Conservation (phyloP, 1,140 invertebrate genomes). For the Oscheius sp. region DNA sequence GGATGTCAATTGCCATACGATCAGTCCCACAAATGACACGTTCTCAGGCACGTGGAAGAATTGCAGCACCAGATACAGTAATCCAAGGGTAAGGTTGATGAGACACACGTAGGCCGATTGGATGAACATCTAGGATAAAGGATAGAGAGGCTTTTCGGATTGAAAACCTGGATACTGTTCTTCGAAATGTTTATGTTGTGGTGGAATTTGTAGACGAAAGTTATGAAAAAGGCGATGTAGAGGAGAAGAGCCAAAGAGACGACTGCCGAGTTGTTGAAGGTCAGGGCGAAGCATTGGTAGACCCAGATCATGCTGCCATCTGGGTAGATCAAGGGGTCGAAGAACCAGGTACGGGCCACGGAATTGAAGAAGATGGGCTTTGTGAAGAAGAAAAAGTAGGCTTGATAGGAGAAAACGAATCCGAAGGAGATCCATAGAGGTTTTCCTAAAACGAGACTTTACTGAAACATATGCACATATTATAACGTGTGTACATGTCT, state of each 20-base stretch:
- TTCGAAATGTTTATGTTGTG: neutral
- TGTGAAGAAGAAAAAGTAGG: constrained; percentile 1
- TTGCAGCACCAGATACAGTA: neutral
- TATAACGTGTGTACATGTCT: neutral
- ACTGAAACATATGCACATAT: neutral
- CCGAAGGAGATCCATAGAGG: neutral
- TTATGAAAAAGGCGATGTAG: neutral
- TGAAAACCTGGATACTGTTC: neutral
- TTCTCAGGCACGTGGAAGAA: constrained; percentile 1
- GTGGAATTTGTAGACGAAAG: neutral
- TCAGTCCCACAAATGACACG: neutral
- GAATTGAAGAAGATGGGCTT: constrained; percentile 12
- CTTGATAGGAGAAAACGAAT: neutral
- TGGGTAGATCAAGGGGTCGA: neutral
- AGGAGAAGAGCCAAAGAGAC: neutral
- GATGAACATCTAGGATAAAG: neutral
- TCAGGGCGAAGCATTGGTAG: neutral
- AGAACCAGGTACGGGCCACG: constrained; percentile 2
- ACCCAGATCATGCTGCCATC: neutral
- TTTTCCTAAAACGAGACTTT: neutral
- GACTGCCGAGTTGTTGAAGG: constrained; percentile 4
- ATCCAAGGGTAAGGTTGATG: neutral
- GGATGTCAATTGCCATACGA: neutral
- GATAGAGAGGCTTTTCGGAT: neutral
- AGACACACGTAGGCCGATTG: neutral